Percentiles rank a stretch among this genome's conserved stretches.
phyloP scores from a whole-genome alignment of 2,113 vertebrate genomes.

The Oryctolagus cuniculus region DNA sequence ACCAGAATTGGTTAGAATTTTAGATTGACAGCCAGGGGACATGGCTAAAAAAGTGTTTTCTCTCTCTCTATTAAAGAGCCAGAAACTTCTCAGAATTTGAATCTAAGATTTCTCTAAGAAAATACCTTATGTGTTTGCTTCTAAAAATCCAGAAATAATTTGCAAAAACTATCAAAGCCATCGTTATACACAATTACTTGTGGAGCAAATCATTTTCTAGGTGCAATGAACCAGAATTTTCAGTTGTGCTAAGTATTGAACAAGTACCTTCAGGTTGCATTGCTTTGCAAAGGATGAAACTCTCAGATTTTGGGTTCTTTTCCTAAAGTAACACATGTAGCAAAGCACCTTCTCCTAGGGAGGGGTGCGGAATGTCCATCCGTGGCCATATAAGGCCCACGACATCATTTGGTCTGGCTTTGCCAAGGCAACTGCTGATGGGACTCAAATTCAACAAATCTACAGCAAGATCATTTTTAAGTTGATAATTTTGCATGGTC shows the following conservation, averaged over 20 bases:
- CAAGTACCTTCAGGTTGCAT: not conserved
- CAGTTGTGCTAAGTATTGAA: not conserved
- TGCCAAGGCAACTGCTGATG: no score
- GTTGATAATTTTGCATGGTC: no score
- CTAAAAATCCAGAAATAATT: slow-evolving; percentile 7
- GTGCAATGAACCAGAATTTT: not conserved
- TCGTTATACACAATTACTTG: not conserved
- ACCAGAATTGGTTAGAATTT: not conserved
- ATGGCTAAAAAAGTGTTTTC: not conserved
- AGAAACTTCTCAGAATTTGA: not conserved
- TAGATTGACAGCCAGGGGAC: not conserved
- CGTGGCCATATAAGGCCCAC: no score
- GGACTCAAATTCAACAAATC: no score
- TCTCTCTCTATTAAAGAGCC: not conserved
- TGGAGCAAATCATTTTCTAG: not conserved
- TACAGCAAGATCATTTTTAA: no score
- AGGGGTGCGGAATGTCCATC: no score
- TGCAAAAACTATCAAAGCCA: not conserved
- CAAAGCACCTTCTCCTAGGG: not conserved
- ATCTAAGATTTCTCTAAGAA: not conserved
- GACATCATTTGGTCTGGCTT: no score
- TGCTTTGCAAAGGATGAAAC: slow-evolving; percentile 2
- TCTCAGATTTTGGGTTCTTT: not conserved
- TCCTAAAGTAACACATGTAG: not conserved
- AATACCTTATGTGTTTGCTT: not conserved